Evolutionary conservation across 2,888 invertebrate species (phyloP), one percentile per base, ranked within the genome.

Genomic region (Psococerastis gibbosa): DNA sequence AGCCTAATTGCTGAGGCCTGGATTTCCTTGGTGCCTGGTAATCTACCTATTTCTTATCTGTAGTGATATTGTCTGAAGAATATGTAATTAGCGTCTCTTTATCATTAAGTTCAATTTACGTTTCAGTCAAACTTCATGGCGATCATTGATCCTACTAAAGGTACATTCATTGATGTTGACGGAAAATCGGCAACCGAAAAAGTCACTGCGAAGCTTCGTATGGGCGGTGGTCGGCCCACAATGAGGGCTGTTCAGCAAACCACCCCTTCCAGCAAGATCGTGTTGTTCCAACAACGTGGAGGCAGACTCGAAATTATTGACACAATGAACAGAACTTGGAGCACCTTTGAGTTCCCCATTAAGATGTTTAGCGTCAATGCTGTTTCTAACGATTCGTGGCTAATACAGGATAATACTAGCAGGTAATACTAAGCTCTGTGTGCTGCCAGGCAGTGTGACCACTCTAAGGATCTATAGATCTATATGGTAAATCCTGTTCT

Each of bases 291-390:
- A 47, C 43, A 46, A 32, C 52, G 55, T 34, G 55, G 54, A 20
- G 50, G 53, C 18, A 58, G 52, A 45, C 52, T 63, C 23, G 59
- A 62, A 49, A 49, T 59, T n/a, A 42, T 62, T 11, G 53, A 63
- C 48, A 47, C 64, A 22, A 48, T 53, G 27, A 52, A 49, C 2
- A 50, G 57, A 55, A 51, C 33, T 22, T 54, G 53, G 2, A 56
- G 55, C 43, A 54, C 56, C 15, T 50, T 63, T 45, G 51, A 46
- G n/a, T 35, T 63, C 17, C 62, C 64, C 6, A 56, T 58, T 41
- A 48, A 54, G n/a, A 51, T 64, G 15, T 50, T 55, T 18, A 56
- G 59, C 2, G 42, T 64, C 32, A 48, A 57, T 17, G 45, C 56
- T 11, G 48, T 58, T 3, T 55, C 58, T 1, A 46, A 51, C 11